Base-by-base conservation (phyloP, 2,113 vertebrate genomes). In the Miniopterus natalensis region DNA sequence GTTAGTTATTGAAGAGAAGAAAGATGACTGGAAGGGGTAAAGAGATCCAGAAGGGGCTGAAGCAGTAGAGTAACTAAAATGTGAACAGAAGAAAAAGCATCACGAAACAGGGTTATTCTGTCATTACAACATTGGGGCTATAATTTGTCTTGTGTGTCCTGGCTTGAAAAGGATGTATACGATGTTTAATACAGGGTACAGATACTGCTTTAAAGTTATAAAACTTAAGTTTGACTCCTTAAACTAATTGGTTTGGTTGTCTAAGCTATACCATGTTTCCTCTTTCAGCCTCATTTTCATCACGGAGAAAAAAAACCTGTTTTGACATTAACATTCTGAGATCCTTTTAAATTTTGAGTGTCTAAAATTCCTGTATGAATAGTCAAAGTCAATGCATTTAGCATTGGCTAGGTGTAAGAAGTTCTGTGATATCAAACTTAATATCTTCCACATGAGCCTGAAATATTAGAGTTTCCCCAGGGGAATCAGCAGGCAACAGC, bases 391-490 rank as follows among this genome's bases (percentile, higher is more conserved):
- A 92, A n/a, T 73, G 17, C n/a, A 40, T 77, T 20, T 93, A 11
- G 47, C 18, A 70, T 12, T 96, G 96, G 59, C 70, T 74, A 89
- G 18, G 55, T 95, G 78, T n/a, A 88, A 97, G 61, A 92, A 14
- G 85, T 97, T 94, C 74, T 94, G 21, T 92, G 53, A 93, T 80
- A 95, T 96, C 71, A 96, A 97, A 92, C 61, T 90, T 66, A 95
- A 70, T 96, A 75, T 57, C 77, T 53, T 87, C 57, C 23, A 68
- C 65, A 61, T 91, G 93, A 23, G 68, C 49, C 61, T 88, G 84
- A 97, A 84, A 87, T 80, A 80, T 88, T 73, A 80, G 71, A 96
- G 42, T 55, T 57, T 31, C 27, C 93, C 42, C 63, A 79, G 25
- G 12, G 87, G 66, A 96, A 94, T 93, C 40, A 71, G 66, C 29